Conservation (phyloP, 2,113 vertebrate genomes). For the Rhabdornis inornatus region DNA sequence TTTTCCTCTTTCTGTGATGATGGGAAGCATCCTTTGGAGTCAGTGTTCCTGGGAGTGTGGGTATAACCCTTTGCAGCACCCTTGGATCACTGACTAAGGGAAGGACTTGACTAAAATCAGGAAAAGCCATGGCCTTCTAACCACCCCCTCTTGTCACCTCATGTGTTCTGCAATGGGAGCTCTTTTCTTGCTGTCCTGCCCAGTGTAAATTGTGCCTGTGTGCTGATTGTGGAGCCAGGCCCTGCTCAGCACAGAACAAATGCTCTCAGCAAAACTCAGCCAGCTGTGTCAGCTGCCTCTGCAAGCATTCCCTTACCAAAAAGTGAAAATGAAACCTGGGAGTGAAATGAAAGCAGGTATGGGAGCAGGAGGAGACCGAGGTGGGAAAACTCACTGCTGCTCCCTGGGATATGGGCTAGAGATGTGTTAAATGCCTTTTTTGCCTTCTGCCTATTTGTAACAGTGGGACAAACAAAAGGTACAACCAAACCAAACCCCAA, state of each 20-base stretch:
- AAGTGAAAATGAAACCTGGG: neutral
- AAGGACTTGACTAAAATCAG: neutral
- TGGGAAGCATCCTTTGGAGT: neutral
- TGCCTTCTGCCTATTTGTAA: neutral
- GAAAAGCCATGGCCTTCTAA: neutral
- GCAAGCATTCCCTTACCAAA: neutral
- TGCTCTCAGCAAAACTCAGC: neutral
- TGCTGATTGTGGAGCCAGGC: neutral
- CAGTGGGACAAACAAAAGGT: neutral
- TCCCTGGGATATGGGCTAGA: neutral
- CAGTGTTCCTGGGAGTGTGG: neutral
- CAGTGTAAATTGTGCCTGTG: neutral
- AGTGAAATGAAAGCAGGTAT: neutral
- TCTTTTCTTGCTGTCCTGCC: neutral
- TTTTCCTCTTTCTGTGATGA: neutral
- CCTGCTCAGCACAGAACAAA: neutral
- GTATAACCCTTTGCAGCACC: neutral
- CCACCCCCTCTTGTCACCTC: neutral
- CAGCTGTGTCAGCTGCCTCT: neutral
- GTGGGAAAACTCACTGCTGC: neutral
- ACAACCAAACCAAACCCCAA: neutral
- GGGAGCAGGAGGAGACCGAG: neutral
- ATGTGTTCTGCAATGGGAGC: fast-evolving
- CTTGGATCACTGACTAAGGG: neutral
- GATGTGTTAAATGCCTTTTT: neutral